phyloP scores from a whole-genome alignment of 2,888 invertebrate genomes.

The Himalopsyche tibetana region DNA sequence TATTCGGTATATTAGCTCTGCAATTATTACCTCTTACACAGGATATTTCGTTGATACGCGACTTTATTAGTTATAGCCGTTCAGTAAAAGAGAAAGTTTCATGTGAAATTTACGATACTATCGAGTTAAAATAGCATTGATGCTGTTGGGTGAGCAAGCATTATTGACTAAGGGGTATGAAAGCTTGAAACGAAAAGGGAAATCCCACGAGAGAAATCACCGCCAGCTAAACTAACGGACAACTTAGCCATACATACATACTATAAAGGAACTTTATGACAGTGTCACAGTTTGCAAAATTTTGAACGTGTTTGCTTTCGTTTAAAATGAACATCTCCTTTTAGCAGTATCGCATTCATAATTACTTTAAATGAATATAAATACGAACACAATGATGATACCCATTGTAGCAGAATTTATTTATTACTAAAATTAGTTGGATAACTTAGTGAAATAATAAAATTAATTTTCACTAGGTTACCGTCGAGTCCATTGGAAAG shows the following conservation, averaged over 20 bases:
- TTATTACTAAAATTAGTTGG: too few relatives aligned
- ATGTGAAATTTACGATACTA: constrained; percentile 57
- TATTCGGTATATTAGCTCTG: neutral
- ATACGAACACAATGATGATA: too few relatives aligned
- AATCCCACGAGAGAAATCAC: constrained; percentile 48
- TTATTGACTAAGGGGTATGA: constrained; percentile 52
- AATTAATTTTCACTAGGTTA: too few relatives aligned
- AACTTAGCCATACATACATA: constrained; percentile 22
- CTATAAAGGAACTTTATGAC: constrained; percentile 1
- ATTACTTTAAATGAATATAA: too few relatives aligned
- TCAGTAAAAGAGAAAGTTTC: constrained; percentile 54
- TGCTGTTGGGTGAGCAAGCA: constrained; percentile 23
- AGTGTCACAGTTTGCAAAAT: constrained; percentile 8
- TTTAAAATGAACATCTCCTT: neutral
- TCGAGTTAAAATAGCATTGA: constrained; percentile 36
- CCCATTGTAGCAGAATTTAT: too few relatives aligned
- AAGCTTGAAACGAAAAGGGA: constrained; percentile 19
- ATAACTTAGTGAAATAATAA: too few relatives aligned
- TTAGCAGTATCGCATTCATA: neutral
- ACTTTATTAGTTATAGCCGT: constrained; percentile 50
- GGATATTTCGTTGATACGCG: constrained; percentile 57
- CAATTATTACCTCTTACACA: neutral
- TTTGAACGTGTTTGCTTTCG: constrained; percentile 9
- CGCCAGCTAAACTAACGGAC: constrained; percentile 3
- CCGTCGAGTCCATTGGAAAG: too few relatives aligned